These are phyloP conservation scores for Crocallis elinguaria DNA, from an alignment of 2,888 invertebrate species.

Conservation along the genomic window DNA sequence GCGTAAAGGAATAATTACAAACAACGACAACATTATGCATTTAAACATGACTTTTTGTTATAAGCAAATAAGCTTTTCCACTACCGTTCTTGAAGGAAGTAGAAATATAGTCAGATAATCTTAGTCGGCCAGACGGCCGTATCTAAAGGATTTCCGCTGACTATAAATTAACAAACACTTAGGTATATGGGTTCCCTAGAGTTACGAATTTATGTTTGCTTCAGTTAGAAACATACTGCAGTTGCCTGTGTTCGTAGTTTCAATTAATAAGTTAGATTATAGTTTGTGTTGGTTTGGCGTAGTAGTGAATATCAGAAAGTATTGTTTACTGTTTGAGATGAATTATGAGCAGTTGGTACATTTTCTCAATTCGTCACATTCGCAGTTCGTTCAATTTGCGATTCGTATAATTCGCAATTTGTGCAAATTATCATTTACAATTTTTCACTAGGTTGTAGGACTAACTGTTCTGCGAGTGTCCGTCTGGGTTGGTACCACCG, in stretches of 20 bases:
- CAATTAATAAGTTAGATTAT: not conserved
- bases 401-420: too few species aligned
- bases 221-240: conserved; percentile 26
- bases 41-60: not conserved
- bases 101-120: conserved; percentile 25
- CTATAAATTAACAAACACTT: conserved; percentile 71
- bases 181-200: conserved; percentile 40
- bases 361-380: too few species aligned
- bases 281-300: too few species aligned
- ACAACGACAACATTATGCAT: too few species aligned
- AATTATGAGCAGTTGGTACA: too few species aligned
- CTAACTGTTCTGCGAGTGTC: too few species aligned
- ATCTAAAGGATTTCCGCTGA: conserved; percentile 75
- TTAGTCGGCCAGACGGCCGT: conserved; percentile 55
- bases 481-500: too few species aligned
- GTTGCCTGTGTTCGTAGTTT: not conserved
- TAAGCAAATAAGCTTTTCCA: not conserved
- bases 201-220: conserved; percentile 48
- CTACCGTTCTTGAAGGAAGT: conserved; percentile 5
- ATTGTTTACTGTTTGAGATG: too few species aligned
- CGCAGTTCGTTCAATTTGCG: too few species aligned
- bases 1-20: not conserved
- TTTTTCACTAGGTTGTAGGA: too few species aligned
- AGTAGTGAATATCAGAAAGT: too few species aligned
- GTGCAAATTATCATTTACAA: too few species aligned